A percentile compares a stretch with the other conserved stretches of the same genome.
These are phyloP conservation scores for Seriola dumerili DNA, from an alignment of 2,113 vertebrate species.

Conservation along the genomic window DNA sequence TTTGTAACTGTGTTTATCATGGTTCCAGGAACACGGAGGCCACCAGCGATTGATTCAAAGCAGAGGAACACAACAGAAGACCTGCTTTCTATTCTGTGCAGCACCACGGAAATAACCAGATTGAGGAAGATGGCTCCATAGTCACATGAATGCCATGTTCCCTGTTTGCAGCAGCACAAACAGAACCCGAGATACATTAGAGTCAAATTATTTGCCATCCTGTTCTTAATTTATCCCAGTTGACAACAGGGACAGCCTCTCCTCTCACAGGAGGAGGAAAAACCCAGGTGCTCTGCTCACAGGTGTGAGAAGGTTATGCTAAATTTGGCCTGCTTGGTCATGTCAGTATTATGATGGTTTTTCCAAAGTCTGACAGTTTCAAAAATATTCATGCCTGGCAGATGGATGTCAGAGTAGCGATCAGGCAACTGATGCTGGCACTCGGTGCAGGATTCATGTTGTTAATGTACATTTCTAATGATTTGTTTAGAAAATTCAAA, in stretches of 20 bases:
- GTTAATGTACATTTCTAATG: background rate
- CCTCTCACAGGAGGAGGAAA: slow-evolving; percentile 9
- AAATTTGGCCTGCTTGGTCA: slow-evolving; percentile 5
- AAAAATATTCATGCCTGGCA: slow-evolving; percentile 14
- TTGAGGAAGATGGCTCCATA: slow-evolving; percentile 6
- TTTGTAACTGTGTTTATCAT: background rate
- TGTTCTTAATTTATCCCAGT: slow-evolving; percentile 14
- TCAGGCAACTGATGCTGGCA: background rate
- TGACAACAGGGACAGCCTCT: background rate
- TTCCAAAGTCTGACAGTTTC: slow-evolving; percentile 5
- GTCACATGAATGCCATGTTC: slow-evolving; percentile 11
- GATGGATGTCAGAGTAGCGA: slow-evolving; percentile 14
- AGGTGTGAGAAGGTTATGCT: slow-evolving; percentile 6
- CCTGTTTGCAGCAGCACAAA: slow-evolving; percentile 8
- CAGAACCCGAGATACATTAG: background rate
- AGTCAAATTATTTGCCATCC: slow-evolving; percentile 24
- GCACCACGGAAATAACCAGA: slow-evolving; percentile 25
- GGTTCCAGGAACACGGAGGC: slow-evolving; percentile 22
- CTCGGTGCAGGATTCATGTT: background rate
- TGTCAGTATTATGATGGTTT: slow-evolving; percentile 10
- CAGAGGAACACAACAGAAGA: background rate
- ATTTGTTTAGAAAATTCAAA: background rate
- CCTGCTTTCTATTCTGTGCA: slow-evolving; percentile 18
- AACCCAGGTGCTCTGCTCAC: background rate
- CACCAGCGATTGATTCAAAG: background rate